Conservation (phyloP, 37 sponge, comb jelly and placozoan species). For the Eunapius fragilis region DNA sequence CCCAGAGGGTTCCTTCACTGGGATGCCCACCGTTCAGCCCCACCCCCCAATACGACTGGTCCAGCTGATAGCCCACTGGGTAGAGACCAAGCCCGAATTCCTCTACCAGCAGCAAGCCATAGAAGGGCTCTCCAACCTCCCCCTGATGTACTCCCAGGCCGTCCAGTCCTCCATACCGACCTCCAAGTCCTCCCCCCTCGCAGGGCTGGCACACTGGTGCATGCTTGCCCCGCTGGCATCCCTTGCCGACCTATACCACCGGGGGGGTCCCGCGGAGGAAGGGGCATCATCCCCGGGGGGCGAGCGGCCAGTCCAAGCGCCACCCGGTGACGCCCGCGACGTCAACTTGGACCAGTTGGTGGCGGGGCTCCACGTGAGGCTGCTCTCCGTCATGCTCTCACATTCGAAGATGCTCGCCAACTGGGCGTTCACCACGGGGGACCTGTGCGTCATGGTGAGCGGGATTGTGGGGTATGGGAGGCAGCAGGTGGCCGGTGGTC, state of each 20-base stretch:
- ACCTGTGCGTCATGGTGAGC: conserved; percentile 23
- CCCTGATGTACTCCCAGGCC: neutral
- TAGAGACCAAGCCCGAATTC: conserved; percentile 29
- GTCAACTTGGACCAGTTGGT: neutral
- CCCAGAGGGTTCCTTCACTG: conserved; percentile 11
- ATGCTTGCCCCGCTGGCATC: conserved; percentile 38
- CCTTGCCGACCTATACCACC: neutral
- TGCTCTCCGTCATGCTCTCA: conserved; percentile 37
- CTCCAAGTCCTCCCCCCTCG: conserved; percentile 24
- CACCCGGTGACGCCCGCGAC: neutral
- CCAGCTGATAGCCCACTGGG: conserved; percentile 53
- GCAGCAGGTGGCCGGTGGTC: neutral
- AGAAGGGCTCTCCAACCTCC: conserved; percentile 7
- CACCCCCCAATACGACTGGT: conserved; percentile 51
- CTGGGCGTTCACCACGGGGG: conserved; percentile 2
- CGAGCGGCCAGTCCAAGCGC: neutral
- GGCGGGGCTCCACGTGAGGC: conserved; percentile 44
- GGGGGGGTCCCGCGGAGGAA: neutral
- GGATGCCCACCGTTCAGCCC: conserved; percentile 1
- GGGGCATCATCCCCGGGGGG: neutral
- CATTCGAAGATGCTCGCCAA: neutral
- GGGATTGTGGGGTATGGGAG: conserved; percentile 19
- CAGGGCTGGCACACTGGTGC: conserved; percentile 68
- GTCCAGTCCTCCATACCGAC: neutral
- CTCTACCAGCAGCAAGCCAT: conserved; percentile 22